Percentiles rank a stretch among this genome's conserved stretches.
Evolutionary conservation across 2,113 vertebrate species (phyloP).

Genomic region (Plestiodon gilberti): DNA sequence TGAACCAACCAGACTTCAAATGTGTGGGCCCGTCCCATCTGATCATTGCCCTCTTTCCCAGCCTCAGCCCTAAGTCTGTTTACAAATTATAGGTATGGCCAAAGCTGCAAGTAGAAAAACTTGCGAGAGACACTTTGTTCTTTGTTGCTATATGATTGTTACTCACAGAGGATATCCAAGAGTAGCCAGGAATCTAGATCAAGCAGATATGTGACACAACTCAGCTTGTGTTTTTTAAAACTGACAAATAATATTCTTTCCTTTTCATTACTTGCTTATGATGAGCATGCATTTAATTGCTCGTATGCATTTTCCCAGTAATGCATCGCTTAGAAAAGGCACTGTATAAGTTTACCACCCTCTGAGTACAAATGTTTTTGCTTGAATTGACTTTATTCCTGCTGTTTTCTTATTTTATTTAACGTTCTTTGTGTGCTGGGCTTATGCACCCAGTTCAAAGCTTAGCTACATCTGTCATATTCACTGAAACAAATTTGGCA

Average conservation of each 20-base stretch:
- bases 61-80: not conserved
- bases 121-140: not conserved
- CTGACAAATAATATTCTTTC: not conserved
- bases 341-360: not conserved
- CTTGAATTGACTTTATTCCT: constrained; percentile 2
- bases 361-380: not conserved
- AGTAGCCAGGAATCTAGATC: not conserved
- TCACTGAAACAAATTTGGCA: not conserved
- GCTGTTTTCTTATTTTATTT: constrained; percentile 23
- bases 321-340: not conserved
- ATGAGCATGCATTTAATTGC: not conserved
- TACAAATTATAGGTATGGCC: not conserved
- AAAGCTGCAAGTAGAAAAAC: not conserved
- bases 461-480: not conserved
- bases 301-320: not conserved
- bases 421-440: not conserved
- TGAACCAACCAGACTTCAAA: too few species aligned
- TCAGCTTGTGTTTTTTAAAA: not conserved
- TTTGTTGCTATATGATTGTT: not conserved
- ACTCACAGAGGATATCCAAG: not conserved
- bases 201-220: not conserved
- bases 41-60: not conserved
- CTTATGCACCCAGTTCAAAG: not conserved
- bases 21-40: not conserved
- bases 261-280: not conserved